Conservation (phyloP, 2,113 vertebrate genomes). For the Siphamia tubifer region DNA sequence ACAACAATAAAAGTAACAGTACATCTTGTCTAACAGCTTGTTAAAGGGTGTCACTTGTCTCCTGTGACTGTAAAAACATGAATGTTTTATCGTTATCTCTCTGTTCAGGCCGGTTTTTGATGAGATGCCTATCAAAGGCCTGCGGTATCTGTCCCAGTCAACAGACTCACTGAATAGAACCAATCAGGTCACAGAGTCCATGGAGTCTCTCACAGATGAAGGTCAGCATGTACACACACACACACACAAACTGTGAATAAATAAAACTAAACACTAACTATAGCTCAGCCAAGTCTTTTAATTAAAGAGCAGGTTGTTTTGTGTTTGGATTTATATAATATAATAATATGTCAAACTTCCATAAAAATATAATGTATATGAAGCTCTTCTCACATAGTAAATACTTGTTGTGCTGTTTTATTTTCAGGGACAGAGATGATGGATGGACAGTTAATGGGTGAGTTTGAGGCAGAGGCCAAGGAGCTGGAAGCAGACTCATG, state of each 20-base stretch:
- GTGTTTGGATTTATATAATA: too few species aligned
- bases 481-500: conserved; percentile 94
- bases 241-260: not conserved
- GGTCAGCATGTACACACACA: conserved; percentile 76
- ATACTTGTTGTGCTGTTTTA: conserved; percentile 4
- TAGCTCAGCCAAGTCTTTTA: not conserved
- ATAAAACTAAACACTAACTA: not conserved
- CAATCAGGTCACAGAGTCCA: conserved; percentile 90
- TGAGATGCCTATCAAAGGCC: conserved; percentile 86
- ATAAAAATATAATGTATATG: not conserved
- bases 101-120: conserved; percentile 87
- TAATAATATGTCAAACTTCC: not conserved
- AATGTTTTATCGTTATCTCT: not conserved
- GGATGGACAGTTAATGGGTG: conserved; percentile 94
- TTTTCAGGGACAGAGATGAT: conserved; percentile 94
- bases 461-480: conserved; percentile 89
- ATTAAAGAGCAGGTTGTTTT: too few species aligned
- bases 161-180: conserved; percentile 95
- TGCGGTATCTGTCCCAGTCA: conserved; percentile 92
- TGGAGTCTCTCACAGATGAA: conserved; percentile 93
- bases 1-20: too few species aligned
- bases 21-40: not conserved
- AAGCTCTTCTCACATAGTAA: not conserved
- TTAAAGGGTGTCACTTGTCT: not conserved
- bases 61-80: not conserved